Base-by-base conservation (phyloP, 2,797 vertebrate genomes). In the Acrossocheilus wenchowensis region DNA sequence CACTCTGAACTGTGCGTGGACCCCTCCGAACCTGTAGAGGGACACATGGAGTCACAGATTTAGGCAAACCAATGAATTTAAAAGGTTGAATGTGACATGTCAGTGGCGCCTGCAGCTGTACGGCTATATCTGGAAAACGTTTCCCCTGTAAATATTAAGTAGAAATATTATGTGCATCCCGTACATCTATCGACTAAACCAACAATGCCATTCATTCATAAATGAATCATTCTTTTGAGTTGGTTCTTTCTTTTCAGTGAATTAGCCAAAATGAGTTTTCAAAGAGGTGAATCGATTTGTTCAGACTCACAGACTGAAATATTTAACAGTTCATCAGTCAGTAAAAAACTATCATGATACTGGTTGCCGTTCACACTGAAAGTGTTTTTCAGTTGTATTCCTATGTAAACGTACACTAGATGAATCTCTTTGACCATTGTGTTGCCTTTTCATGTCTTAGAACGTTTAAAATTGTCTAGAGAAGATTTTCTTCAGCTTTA, bases 1-100 rank as follows among this genome's bases (percentile, higher is more conserved):
- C 98, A 0, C 97, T 97, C 93, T 98, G 97, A 48, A 98, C 96
- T 0, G 97, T 98, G 90, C 96, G 97, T 69, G 96, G 96, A 74
- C 94, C 95, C 87, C 96, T 94, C 83, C 97, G 95, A 85, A 97
- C 97, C 98, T 99, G 93, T 6, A 86, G 75, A 79, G 0, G 85
- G 77, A 19, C 60, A 82, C 81, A 90, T 78, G 89, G 79, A 86
- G 1, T 79, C 87, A 57, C 21, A 78, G 52, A 69, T 78, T 78
- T 23, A 15, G 54, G 19, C 19, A 54, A 54, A 77, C 5, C 2
- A 3, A 23, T 52, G 30, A 54, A 19, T 77, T 36, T 77, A 78
- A 39, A 39, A 6, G 19, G 50, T 12, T 77, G 8, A 74, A 19
- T 54, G 26, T 75, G 26, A 30, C 26, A 11, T 74, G 26, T 57